Base-by-base conservation (phyloP, 2,113 vertebrate genomes). In the Oreochromis niloticus region DNA sequence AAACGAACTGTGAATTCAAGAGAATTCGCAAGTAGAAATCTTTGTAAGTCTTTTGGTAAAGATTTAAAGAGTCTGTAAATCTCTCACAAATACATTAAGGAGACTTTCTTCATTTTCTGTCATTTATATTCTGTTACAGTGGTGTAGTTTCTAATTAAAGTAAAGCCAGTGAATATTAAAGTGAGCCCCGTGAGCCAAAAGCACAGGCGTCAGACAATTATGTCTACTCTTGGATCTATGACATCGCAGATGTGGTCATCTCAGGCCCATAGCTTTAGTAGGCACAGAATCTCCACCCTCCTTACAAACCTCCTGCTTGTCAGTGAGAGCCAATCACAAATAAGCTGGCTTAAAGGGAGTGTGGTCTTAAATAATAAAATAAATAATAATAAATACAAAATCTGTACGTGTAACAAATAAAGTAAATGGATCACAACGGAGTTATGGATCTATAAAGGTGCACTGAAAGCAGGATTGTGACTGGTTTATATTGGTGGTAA, bases 361-460 rank as follows among this genome's bases (percentile, higher is more conserved):
- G 39, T 46, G 68, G 0, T 46, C 5, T 16, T 22, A 71, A 24
- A 1, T 6, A 27, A 43, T 66, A 1, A 73, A 73, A 73, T 43
- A 43, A 71, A 43, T 43, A 66, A 66, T 14, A 39, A 71, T 71
- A 9, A 71, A 71, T 71, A 46, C 61, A 73, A 46, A 43, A 46
- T 73, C 3, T 46, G 41, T 46, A 46, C 0, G 0, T 17, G 22
- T 27, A 46, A 1, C 12, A 43, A 8, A 71, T 4, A 0, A 43
- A 46, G 7, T 6, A 73, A 73, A 27, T 17, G 39, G 10, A 73
- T 73, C 13, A 10, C 39, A 46, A 71, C 3, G 1, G 2, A 1
- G 2, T 73, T 43, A 43, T n/a, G 24, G 66, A 71, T 43, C 39
- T 43, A 24, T 14, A 43, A 43, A 71, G 1, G 39, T 9, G 22